Percentiles rank a stretch among this genome's conserved stretches.
These are phyloP conservation scores for Diarsia rubi DNA, from an alignment of 2,888 invertebrate genomes.

Conservation along the genomic window DNA sequence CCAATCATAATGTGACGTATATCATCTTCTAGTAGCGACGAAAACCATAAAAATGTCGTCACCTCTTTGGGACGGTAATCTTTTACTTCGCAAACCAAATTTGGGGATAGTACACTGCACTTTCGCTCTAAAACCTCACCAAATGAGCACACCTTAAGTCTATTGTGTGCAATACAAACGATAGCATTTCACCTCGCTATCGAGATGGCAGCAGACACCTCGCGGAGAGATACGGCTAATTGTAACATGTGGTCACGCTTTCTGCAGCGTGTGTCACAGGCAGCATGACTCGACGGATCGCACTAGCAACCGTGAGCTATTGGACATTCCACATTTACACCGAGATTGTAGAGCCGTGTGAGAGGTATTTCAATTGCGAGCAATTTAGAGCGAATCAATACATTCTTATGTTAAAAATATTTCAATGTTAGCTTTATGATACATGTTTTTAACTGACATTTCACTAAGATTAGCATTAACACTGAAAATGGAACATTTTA, in stretches of 20 bases:
- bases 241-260: slow-evolving; percentile 79
- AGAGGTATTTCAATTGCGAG: slow-evolving; percentile 40
- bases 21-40: no score
- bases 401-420: neutral
- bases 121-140: neutral
- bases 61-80: neutral
- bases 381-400: slow-evolving; percentile 14
- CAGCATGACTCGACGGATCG: slow-evolving; percentile 49
- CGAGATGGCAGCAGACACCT: slow-evolving; percentile 73
- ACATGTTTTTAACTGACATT: no score
- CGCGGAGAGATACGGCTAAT: slow-evolving; percentile 70
- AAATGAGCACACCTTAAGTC: slow-evolving; percentile 49
- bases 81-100: neutral
- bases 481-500: no score
- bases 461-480: no score
- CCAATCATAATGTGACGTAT: neutral
- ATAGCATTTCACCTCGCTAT: slow-evolving; percentile 80
- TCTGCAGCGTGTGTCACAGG: slow-evolving; percentile 68
- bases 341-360: slow-evolving; percentile 21
- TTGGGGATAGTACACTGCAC: neutral
- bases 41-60: no score
- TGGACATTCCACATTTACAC: slow-evolving; percentile 41
- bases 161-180: slow-evolving; percentile 72
- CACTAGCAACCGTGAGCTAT: slow-evolving; percentile 19
- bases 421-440: neutral